phyloP scores from a whole-genome alignment of 2,113 vertebrate genomes.

The Ranitomeya imitator region DNA sequence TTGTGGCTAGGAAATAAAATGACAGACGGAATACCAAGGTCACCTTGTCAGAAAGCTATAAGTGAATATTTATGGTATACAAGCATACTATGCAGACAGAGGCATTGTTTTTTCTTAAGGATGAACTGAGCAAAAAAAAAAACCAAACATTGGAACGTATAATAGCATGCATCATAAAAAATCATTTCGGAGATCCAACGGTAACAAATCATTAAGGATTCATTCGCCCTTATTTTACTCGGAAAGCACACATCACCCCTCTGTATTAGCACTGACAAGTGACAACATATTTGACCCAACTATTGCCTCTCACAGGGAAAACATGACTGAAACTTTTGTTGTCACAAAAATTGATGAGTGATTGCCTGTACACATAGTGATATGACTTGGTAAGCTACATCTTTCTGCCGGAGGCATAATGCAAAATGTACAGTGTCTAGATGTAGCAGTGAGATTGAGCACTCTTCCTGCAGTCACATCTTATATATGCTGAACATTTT shows the following conservation, averaged over 20 bases:
- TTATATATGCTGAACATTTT: neutral
- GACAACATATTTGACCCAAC: constrained; percentile 52
- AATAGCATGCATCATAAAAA: constrained; percentile 28
- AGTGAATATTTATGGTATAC: neutral
- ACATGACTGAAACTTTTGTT: constrained; percentile 52
- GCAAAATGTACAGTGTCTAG: constrained; percentile 36
- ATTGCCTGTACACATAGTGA: constrained; percentile 47
- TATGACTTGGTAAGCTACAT: constrained; percentile 44
- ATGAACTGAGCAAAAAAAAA: constrained; percentile 4
- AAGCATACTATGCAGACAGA: neutral
- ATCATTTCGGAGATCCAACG: neutral
- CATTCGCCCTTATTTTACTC: constrained; percentile 25
- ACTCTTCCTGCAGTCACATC: neutral
- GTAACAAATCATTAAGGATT: constrained; percentile 55
- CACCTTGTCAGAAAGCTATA: constrained; percentile 16
- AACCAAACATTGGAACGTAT: neutral
- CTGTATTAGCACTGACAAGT: constrained; percentile 40
- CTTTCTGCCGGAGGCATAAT: constrained; percentile 53
- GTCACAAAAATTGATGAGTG: constrained; percentile 51
- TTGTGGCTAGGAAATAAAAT: neutral
- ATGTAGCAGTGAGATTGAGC: neutral
- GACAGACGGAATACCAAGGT: neutral
- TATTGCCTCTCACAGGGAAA: constrained; percentile 46
- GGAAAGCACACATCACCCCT: constrained; percentile 7
- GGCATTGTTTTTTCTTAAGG: constrained; percentile 10